A percentile compares a stretch with the other conserved stretches of the same genome.
These are phyloP conservation scores for Melanotaenia trifasciata DNA, from an alignment of 2,797 vertebrate genomes.

Conservation along the genomic window DNA sequence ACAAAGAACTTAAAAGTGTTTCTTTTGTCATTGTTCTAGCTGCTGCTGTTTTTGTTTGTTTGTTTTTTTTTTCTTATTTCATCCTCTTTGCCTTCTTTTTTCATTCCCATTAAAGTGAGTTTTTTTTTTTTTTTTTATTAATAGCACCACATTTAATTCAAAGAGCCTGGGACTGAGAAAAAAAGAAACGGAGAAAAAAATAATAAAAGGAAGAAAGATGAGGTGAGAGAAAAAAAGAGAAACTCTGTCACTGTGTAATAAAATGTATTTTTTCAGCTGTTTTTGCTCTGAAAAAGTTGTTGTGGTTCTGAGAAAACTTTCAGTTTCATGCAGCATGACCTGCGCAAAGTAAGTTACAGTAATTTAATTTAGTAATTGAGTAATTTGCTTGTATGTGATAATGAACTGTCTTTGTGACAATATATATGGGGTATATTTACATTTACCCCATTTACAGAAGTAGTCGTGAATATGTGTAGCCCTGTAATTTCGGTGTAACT, in stretches of 20 bases:
- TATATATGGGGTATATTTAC: no score
- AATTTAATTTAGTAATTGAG: no score
- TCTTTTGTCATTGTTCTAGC: constrained; percentile 8
- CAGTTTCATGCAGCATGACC: no score
- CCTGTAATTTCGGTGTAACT: no score
- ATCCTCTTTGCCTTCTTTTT: constrained; percentile 14
- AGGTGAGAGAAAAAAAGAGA: constrained; percentile 22
- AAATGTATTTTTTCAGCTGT: constrained; percentile 20
- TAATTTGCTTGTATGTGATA: no score
- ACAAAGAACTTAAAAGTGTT: constrained; percentile 28
- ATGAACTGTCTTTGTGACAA: no score
- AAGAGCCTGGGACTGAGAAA: constrained; percentile 14
- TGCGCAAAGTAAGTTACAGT: no score
- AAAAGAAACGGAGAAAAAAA: constrained; percentile 9
- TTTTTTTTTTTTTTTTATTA: constrained; percentile 59
- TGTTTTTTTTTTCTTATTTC: background rate
- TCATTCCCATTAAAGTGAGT: constrained; percentile 44
- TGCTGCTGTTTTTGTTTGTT: no score
- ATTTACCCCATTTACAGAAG: no score
- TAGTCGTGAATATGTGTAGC: no score
- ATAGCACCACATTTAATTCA: constrained; percentile 59
- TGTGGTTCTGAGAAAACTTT: no score
- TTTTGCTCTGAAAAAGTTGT: no score
- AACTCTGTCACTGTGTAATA: constrained; percentile 21
- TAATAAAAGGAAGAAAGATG: constrained; percentile 32